Base-by-base conservation (phyloP, 2,888 invertebrate genomes). In the Lysandra bellargus region DNA sequence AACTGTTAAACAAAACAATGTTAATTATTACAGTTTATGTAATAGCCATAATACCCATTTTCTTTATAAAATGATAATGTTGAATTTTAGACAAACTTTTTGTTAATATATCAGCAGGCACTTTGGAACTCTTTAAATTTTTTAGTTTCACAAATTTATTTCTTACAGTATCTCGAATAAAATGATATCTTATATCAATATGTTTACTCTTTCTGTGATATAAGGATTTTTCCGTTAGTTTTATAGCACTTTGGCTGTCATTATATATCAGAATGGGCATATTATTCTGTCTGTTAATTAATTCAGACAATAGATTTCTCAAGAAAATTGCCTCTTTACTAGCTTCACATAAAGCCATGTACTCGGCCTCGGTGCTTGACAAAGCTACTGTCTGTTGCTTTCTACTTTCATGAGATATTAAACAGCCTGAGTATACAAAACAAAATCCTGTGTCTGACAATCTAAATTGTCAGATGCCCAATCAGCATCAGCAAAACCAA, bases 401-500 rank as follows among this genome's bases (percentile, higher is more conserved):
- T 60, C 61, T 80, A 72, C 72, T 44, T 33, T 80, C 76, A 61
- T 78, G 80, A 40, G 80, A 82, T 17, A 80, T 77, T 23, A 77
- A 40, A 72, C 60, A 69, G 3, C 76, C 74, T 44, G 79, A 79
- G 23, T 74, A 79, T 75, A 75, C 2, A 74, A 79, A 61, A 44
- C 44, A 7, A 44, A 44, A 44, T 44, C 44, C 44, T 44, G 44
- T 44, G 44, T 44, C 6, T 7, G 79, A 79, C 73, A 61, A 30
- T 75, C 49, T 73, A 61, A 17, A 60, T 4, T 74, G 40, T 79
- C 74, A 73, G 37, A 60, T 1, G 44, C 81, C 80, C 81, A 82
- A 79, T 81, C 82, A 57, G 80, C 82, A 81, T 79, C 81, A n/a
- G 64, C 80, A 79, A 40, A 82, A 53, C 80, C 81, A 69, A 60